Percentiles rank a stretch among this genome's conserved stretches.
Evolutionary conservation across 1,140 invertebrate species (phyloP).

Genomic region (Drosophila parabipectinata): DNA sequence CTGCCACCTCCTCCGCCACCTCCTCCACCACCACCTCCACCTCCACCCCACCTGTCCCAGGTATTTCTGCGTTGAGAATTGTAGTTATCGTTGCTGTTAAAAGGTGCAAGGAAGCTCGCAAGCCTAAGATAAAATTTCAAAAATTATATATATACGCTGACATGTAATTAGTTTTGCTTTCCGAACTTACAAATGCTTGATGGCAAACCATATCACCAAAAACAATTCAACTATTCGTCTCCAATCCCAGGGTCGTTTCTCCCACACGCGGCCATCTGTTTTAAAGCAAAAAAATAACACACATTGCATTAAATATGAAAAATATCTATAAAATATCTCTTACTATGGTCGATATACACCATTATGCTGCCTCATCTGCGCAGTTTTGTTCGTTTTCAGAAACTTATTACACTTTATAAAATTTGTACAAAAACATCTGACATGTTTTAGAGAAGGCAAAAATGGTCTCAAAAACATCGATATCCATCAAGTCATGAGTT

Average conservation of each 20-base stretch:
- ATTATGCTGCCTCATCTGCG: constrained; percentile 18
- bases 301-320: neutral
- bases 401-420: neutral
- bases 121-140: constrained; percentile 26
- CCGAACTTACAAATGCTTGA: constrained; percentile 60
- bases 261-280: constrained; percentile 72
- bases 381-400: neutral
- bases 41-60: constrained; percentile 33
- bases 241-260: constrained; percentile 71
- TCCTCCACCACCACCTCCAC: constrained; percentile 21
- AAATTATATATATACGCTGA: neutral
- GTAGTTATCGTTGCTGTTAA: constrained; percentile 37
- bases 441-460: neutral
- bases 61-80: constrained; percentile 38
- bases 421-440: neutral
- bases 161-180: neutral
- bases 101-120: constrained; percentile 58
- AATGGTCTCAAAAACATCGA: neutral
- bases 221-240: constrained; percentile 61
- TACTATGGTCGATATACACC: constrained; percentile 56
- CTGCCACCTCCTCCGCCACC: constrained; percentile 23
- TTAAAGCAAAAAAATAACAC: neutral
- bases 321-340: constrained; percentile 9
- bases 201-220: constrained; percentile 54
- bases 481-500: no score